Conservation (phyloP, 2,888 invertebrate species). For the Cerceris rybyensis region DNA sequence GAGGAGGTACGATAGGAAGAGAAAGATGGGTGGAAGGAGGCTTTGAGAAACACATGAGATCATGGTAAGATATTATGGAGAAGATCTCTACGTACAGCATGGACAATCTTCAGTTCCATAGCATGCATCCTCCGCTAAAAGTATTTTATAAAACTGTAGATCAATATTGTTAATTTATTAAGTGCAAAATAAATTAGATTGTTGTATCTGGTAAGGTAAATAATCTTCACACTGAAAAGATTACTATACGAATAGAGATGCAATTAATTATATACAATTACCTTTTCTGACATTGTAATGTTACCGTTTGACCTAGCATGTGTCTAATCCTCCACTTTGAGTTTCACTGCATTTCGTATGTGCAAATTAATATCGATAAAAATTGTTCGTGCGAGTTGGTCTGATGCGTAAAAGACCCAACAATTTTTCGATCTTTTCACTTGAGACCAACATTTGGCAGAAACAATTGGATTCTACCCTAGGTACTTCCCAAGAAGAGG, state of each 20-base stretch:
- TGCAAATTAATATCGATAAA: no score
- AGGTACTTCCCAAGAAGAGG: no score
- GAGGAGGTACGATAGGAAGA: neutral
- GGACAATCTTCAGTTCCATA: conserved; percentile 45
- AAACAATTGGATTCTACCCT: no score
- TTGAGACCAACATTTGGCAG: no score
- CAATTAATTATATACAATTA: no score
- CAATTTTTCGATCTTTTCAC: no score
- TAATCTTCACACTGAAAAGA: conserved; percentile 9
- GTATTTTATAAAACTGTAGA: conserved; percentile 46
- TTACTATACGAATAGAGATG: neutral
- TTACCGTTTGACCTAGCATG: neutral
- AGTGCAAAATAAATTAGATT: conserved; percentile 53
- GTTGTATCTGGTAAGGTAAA: conserved; percentile 1
- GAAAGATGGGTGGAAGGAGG: neutral
- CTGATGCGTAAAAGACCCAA: no score
- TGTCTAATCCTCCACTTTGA: neutral
- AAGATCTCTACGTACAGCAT: conserved; percentile 37
- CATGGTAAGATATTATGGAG: neutral
- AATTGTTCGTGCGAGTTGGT: no score
- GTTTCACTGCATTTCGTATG: neutral
- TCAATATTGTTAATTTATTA: conserved; percentile 63
- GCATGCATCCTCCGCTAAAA: conserved; percentile 42
- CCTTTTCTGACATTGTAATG: neutral
- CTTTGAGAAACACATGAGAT: neutral